Percentiles rank a stretch among this genome's conserved stretches.
Evolutionary conservation across 1,140 invertebrate genomes (phyloP).

Genomic region (Drosophila ambigua): DNA sequence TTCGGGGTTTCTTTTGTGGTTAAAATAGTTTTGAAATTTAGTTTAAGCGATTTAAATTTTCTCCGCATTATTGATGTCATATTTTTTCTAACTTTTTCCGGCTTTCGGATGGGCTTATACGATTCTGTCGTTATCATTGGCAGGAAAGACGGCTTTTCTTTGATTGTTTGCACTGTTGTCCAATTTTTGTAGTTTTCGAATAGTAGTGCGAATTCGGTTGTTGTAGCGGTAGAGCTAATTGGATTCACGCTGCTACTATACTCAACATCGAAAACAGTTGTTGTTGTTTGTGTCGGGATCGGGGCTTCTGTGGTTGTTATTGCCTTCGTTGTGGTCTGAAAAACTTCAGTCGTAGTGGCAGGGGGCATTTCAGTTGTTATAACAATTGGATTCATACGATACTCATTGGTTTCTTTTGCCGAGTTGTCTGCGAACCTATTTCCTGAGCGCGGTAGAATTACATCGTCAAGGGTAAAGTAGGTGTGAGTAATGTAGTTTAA

Average conservation of each 20-base stretch:
- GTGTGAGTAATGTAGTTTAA: conserved; percentile 51
- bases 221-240: conserved; percentile 22
- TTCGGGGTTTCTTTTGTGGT: conserved; percentile 36
- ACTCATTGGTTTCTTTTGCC: conserved; percentile 14
- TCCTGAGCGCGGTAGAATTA: conserved; percentile 36
- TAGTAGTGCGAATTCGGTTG: conserved; percentile 5
- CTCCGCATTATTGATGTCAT: conserved; percentile 24
- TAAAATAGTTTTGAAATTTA: conserved; percentile 37
- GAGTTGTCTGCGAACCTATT: conserved; percentile 6
- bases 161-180: conserved; percentile 21
- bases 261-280: conserved; percentile 8
- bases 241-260: conserved; percentile 9
- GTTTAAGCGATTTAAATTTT: conserved; percentile 35
- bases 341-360: conserved; percentile 5
- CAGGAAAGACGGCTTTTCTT: not conserved
- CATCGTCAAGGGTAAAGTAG: conserved; percentile 46
- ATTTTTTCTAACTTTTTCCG: conserved; percentile 19
- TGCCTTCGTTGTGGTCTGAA: conserved; percentile 3
- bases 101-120: conserved; percentile 31
- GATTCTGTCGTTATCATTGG: conserved; percentile 6
- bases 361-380: conserved; percentile 25
- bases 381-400: conserved; percentile 1
- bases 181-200: conserved; percentile 12
- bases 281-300: not conserved
- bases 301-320: conserved; percentile 20